phyloP scores from a whole-genome alignment of 2,113 vertebrate species.

The Pterocles orientalis region DNA sequence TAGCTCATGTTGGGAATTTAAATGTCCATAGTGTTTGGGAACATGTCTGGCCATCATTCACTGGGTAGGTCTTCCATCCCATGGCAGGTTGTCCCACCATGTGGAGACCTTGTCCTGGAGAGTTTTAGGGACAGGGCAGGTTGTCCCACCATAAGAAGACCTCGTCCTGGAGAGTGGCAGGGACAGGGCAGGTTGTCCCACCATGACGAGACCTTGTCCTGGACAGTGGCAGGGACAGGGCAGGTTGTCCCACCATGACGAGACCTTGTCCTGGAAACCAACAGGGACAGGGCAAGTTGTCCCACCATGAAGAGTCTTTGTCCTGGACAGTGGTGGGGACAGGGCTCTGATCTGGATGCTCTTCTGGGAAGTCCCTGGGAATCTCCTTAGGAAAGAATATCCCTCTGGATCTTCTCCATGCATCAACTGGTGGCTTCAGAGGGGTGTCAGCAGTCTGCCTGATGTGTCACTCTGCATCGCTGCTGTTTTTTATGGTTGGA shows the following conservation, averaged over 20 bases:
- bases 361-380: neutral
- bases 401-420: neutral
- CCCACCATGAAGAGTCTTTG: neutral
- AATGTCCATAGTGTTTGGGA: neutral
- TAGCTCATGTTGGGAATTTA: neutral
- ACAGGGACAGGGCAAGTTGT: neutral
- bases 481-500: neutral
- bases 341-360: neutral
- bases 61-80: neutral
- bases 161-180: neutral
- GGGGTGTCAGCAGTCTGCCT: neutral
- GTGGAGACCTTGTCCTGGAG: neutral
- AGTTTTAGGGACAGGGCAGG: neutral
- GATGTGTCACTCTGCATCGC: fast-evolving
- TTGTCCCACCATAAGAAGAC: neutral
- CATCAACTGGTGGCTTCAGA: neutral
- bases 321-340: neutral
- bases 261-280: neutral
- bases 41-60: neutral
- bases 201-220: no score
- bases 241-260: neutral
- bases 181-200: neutral
- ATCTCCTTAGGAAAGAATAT: fast-evolving
- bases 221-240: neutral
- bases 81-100: neutral